Conservation (phyloP, 35 echinoderm and acorn worm species). For the Anneissia japonica region DNA sequence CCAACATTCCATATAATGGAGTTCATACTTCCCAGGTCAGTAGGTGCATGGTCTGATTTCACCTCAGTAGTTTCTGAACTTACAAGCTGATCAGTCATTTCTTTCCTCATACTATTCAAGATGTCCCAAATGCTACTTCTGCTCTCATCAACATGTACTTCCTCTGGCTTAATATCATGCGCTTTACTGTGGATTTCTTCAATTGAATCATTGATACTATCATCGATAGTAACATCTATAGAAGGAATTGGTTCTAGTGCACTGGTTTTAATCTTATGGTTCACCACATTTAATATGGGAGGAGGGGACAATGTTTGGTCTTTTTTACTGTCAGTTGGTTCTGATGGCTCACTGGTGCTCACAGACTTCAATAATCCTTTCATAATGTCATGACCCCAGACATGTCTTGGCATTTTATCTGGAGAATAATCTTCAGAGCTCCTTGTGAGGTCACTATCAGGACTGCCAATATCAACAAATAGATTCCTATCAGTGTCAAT, state of each 20-base stretch:
- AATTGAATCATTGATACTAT: not conserved
- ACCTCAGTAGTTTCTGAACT: not conserved
- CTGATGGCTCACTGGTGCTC: not conserved
- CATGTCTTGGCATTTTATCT: not conserved
- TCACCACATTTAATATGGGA: no score
- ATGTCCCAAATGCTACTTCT: not conserved
- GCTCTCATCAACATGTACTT: not conserved
- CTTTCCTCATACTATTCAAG: not conserved
- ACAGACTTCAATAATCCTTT: not conserved
- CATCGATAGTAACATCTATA: not conserved
- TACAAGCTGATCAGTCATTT: not conserved
- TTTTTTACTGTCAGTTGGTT: not conserved
- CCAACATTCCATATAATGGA: not conserved
- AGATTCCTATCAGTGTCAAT: not conserved
- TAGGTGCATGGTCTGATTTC: not conserved
- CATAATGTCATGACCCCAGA: not conserved
- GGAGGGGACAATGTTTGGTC: not conserved
- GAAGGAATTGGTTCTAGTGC: not conserved
- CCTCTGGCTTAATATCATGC: not conserved
- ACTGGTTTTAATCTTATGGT: not conserved
- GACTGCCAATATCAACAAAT: not conserved
- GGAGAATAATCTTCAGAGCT: not conserved
- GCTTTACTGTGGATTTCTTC: not conserved
- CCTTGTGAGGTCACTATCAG: not conserved
- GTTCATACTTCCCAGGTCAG: not conserved